Conservation (phyloP, 2,797 vertebrate species). For the Pseudochirops corinnae region DNA sequence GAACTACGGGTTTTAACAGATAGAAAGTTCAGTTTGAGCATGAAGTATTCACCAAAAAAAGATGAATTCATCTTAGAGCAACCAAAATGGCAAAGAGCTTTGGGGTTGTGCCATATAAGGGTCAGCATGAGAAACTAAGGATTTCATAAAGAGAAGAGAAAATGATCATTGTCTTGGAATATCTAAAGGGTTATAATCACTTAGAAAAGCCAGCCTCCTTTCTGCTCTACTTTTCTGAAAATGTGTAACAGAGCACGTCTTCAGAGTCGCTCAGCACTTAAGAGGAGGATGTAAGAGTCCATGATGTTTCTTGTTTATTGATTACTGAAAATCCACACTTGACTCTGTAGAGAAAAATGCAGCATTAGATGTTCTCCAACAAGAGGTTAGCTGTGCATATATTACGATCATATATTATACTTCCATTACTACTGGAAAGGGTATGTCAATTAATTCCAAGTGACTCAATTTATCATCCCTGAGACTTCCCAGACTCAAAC, state of each 20-base stretch:
- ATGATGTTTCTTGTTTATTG: not conserved
- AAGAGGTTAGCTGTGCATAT: not conserved
- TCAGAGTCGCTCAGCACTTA: not conserved
- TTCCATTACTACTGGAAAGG: not conserved
- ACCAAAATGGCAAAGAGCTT: not conserved
- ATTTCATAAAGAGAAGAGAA: not conserved
- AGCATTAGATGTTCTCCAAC: not conserved
- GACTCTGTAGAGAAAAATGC: not conserved
- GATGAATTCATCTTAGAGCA: not conserved
- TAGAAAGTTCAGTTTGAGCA: not conserved
- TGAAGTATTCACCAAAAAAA: not conserved
- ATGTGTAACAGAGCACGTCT: not conserved
- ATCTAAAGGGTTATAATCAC: not conserved
- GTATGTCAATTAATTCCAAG: not conserved
- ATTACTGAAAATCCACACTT: not conserved
- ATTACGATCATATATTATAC: not conserved
- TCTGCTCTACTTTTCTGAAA: not conserved
- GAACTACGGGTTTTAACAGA: not conserved
- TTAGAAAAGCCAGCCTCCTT: not conserved
- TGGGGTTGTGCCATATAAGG: not conserved
- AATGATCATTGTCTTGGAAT: not conserved
- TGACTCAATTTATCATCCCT: not conserved
- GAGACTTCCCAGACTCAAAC: not conserved
- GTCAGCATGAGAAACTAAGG: not conserved
- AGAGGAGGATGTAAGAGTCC: not conserved